Percentiles rank a stretch among this genome's conserved stretches.
Conservation (phyloP, 2,888 invertebrate species). For the Dryobotodes eremita region DNA sequence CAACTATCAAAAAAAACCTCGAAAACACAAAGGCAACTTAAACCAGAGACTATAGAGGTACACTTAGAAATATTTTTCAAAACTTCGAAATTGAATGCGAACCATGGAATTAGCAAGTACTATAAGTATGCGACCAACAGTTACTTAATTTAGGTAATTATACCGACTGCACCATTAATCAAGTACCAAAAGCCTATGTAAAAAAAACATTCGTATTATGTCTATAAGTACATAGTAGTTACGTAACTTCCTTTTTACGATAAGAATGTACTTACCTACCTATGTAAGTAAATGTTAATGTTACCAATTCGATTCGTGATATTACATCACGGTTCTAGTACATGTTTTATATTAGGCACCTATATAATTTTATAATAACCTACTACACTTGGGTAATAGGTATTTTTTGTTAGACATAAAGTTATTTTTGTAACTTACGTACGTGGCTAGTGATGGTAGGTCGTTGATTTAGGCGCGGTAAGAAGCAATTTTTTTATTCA, state of each 20-base stretch:
- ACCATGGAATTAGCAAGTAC: too few species aligned
- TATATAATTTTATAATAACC: slow-evolving; percentile 3
- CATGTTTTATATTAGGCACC: background rate
- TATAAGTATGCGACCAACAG: too few species aligned
- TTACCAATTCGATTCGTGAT: slow-evolving; percentile 35
- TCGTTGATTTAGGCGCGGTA: background rate
- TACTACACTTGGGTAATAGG: background rate
- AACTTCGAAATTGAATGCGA: too few species aligned
- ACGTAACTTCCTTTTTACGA: slow-evolving; percentile 18
- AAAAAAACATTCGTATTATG: slow-evolving; percentile 2
- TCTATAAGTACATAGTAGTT: background rate
- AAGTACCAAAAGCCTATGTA: too few species aligned
- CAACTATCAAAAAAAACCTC: too few species aligned
- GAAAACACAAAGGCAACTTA: too few species aligned
- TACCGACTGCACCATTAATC: too few species aligned
- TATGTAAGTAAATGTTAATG: slow-evolving; percentile 12
- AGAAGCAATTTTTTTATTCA: too few species aligned
- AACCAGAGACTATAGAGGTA: too few species aligned
- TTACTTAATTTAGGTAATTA: too few species aligned
- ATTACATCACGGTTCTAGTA: slow-evolving; percentile 11
- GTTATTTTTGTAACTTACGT: slow-evolving; percentile 5
- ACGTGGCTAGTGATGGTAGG: background rate
- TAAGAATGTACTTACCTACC: background rate
- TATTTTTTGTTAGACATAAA: slow-evolving; percentile 3
- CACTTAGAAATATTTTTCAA: too few species aligned